phyloP scores from a whole-genome alignment of 2,113 vertebrate genomes.

The Peromyscus californicus region DNA sequence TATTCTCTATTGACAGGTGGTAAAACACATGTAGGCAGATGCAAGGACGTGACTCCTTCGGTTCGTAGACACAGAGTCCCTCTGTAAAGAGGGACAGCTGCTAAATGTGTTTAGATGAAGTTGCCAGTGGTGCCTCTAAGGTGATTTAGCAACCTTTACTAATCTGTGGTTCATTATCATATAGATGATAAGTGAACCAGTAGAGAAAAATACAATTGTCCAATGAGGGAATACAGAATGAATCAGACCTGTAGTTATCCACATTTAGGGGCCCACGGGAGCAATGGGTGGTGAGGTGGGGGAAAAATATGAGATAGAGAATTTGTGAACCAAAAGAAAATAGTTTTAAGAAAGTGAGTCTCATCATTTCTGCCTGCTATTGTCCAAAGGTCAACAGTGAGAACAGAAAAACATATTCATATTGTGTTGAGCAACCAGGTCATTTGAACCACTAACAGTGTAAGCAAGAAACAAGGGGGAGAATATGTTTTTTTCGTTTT shows the following conservation, averaged over 20 bases:
- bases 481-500: neutral
- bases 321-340: conserved; percentile 39
- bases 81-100: too few relatives aligned
- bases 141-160: neutral
- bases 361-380: conserved; percentile 3
- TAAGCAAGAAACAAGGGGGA: neutral
- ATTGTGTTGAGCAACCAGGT: neutral
- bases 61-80: too few relatives aligned
- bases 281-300: neutral
- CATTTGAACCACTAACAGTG: neutral
- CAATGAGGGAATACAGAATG: neutral
- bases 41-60: neutral
- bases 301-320: neutral
- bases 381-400: neutral
- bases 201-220: neutral
- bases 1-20: neutral
- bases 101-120: neutral
- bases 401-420: neutral
- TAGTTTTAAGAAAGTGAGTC: neutral
- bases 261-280: neutral
- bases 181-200: neutral
- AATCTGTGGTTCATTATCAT: neutral
- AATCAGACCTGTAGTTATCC: neutral
- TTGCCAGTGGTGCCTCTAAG: neutral
- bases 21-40: too few relatives aligned